Percentiles rank a stretch among this genome's conserved stretches.
Evolutionary conservation across 2,113 vertebrate genomes (phyloP).

Genomic region (Isurus oxyrinchus): DNA sequence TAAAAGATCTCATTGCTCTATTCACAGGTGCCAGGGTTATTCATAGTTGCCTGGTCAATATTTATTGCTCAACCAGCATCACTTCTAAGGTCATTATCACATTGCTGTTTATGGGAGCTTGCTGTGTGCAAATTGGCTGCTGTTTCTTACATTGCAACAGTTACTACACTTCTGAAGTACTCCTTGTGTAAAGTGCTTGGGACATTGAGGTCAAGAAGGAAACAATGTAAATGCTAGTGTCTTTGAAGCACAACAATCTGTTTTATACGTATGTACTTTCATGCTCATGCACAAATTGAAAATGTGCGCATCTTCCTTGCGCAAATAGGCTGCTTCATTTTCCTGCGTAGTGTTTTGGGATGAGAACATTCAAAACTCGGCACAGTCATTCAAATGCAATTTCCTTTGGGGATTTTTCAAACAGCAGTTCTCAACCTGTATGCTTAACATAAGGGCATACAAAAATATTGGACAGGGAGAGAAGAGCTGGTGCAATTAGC

Average conservation of each 20-base stretch:
- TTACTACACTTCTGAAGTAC: neutral
- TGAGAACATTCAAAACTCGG: neutral
- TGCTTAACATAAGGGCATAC: neutral
- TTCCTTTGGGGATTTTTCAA: neutral
- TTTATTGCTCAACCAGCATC: neutral
- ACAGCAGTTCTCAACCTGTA: neutral
- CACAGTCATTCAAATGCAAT: neutral
- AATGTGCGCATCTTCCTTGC: too few relatives aligned
- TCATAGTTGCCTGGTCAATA: neutral
- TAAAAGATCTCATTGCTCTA: neutral
- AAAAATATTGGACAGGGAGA: too few relatives aligned
- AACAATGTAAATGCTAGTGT: neutral
- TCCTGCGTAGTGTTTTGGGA: neutral
- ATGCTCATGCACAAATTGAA: too few relatives aligned
- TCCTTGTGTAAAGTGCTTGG: neutral
- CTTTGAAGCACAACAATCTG: neutral
- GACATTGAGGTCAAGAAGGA: neutral
- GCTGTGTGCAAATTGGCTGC: neutral
- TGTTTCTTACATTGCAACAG: neutral
- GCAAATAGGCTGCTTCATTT: neutral
- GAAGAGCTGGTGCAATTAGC: too few relatives aligned
- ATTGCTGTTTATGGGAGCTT: neutral
- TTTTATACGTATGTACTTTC: too few relatives aligned
- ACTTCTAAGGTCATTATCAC: neutral
- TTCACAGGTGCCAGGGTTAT: neutral